phyloP scores from a whole-genome alignment of 2,888 invertebrate genomes.

The Agapostemon virescens region DNA sequence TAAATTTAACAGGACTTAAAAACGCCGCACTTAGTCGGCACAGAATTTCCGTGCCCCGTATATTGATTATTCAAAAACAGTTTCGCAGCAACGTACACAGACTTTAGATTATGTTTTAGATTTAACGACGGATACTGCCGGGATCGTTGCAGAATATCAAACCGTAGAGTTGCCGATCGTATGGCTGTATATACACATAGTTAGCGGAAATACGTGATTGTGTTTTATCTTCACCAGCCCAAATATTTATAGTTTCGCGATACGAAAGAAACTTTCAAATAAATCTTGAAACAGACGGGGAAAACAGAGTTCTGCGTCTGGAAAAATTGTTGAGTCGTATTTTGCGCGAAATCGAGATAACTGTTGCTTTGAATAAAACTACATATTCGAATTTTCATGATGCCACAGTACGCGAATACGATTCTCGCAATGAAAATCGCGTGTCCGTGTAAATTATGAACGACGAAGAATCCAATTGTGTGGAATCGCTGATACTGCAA shows the following conservation, averaged over 20 bases:
- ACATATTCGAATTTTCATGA: too few relatives aligned
- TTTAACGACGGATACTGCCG: not conserved
- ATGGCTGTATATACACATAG: not conserved
- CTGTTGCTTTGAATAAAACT: too few relatives aligned
- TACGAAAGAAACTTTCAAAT: not conserved
- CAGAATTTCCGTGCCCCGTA: not conserved
- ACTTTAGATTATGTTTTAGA: not conserved
- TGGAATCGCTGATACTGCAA: not conserved
- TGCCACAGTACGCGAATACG: too few relatives aligned
- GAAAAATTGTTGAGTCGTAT: too few relatives aligned
- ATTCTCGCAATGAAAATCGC: too few relatives aligned
- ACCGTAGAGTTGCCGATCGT: not conserved
- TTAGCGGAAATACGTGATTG: not conserved
- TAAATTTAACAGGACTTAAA: constrained; percentile 44
- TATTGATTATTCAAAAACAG: constrained; percentile 21
- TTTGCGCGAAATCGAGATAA: too few relatives aligned
- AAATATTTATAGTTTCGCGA: not conserved
- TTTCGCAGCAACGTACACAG: constrained; percentile 1
- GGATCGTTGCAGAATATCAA: not conserved
- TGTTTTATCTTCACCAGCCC: not conserved
- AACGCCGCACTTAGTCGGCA: constrained; percentile 21
- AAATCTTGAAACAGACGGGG: not conserved
- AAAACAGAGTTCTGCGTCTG: too few relatives aligned
- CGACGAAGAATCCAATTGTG: too few relatives aligned
- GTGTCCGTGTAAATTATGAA: too few relatives aligned